Percentiles rank a stretch among this genome's conserved stretches.
These are phyloP conservation scores for Synanthedon vespiformis DNA, from an alignment of 2,888 invertebrate genomes.

Conservation along the genomic window DNA sequence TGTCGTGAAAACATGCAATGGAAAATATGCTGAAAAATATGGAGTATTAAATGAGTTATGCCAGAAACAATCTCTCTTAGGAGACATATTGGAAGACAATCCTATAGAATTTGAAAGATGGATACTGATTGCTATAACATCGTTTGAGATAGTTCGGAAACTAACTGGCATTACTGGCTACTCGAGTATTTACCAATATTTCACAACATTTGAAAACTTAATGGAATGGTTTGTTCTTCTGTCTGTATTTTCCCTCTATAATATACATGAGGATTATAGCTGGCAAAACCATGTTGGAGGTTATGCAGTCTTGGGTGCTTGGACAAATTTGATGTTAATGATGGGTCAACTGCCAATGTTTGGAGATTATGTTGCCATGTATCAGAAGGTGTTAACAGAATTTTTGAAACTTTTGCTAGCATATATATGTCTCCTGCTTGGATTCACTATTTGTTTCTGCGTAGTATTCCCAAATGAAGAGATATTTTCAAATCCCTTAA, in stretches of 20 bases:
- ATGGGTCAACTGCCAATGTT: constrained; percentile 90
- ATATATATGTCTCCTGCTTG: constrained; percentile 84
- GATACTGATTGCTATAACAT: constrained; percentile 80
- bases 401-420: constrained; percentile 85
- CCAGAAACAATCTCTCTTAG: constrained; percentile 78
- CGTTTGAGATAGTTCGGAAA: constrained; percentile 82
- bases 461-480: constrained; percentile 87
- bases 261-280: constrained; percentile 80
- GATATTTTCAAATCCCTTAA: constrained; percentile 85
- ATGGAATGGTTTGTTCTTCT: constrained; percentile 89
- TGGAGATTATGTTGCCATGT: constrained; percentile 92
- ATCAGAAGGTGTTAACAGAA: constrained; percentile 86
- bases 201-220: constrained; percentile 85
- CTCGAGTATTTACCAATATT: constrained; percentile 81
- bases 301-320: constrained; percentile 85
- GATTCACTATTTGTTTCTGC: constrained; percentile 89
- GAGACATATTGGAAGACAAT: constrained; percentile 78
- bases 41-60: constrained; percentile 78
- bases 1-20: constrained; percentile 77
- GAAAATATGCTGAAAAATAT: constrained; percentile 51
- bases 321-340: constrained; percentile 91
- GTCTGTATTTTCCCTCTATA: constrained; percentile 85
- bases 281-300: constrained; percentile 92
- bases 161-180: constrained; percentile 85
- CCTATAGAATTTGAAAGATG: constrained; percentile 86